A percentile compares a stretch with the other conserved stretches of the same genome.
Conservation (phyloP, 2,888 invertebrate species). For the Temnothorax ravouxi region DNA sequence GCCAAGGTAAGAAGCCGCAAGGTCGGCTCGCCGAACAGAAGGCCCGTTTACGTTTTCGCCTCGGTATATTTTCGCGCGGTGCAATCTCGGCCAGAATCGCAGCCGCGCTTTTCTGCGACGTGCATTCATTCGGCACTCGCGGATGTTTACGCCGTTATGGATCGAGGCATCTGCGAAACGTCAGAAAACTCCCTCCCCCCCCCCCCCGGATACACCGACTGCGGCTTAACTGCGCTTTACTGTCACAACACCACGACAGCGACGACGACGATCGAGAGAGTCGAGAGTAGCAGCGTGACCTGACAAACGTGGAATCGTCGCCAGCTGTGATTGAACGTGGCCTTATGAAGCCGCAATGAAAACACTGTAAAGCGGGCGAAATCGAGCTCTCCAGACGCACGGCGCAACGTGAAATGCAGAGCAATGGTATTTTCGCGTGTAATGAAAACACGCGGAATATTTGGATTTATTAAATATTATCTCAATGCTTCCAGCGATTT, state of each 20-base stretch:
- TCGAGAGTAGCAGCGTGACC: neutral
- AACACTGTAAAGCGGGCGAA: slow-evolving; percentile 15
- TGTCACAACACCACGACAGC: neutral
- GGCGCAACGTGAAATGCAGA: neutral
- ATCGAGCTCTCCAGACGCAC: neutral
- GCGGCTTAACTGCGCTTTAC: slow-evolving; percentile 17
- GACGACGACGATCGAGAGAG: slow-evolving; percentile 1
- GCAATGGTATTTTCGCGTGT: neutral
- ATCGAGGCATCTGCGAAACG: slow-evolving; percentile 61
- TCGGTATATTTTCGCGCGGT: slow-evolving; percentile 51
- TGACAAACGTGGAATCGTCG: slow-evolving; percentile 7
- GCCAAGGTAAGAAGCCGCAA: slow-evolving; percentile 16
- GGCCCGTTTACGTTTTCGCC: slow-evolving; percentile 9
- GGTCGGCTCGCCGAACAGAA: slow-evolving; percentile 21
- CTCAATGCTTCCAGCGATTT: too few relatives aligned
- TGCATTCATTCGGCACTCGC: slow-evolving; percentile 32
- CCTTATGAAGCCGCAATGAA: slow-evolving; percentile 22
- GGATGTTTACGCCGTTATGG: slow-evolving; percentile 67
- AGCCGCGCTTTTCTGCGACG: slow-evolving; percentile 34
- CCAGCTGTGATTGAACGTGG: slow-evolving; percentile 28
- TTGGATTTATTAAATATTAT: neutral
- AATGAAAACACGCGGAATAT: neutral
- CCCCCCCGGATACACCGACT: slow-evolving; percentile 38
- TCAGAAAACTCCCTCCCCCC: slow-evolving; percentile 68
- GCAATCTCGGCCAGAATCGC: slow-evolving; percentile 23